Base-by-base conservation (phyloP, 2,888 invertebrate genomes). In the Fragum fragum region DNA sequence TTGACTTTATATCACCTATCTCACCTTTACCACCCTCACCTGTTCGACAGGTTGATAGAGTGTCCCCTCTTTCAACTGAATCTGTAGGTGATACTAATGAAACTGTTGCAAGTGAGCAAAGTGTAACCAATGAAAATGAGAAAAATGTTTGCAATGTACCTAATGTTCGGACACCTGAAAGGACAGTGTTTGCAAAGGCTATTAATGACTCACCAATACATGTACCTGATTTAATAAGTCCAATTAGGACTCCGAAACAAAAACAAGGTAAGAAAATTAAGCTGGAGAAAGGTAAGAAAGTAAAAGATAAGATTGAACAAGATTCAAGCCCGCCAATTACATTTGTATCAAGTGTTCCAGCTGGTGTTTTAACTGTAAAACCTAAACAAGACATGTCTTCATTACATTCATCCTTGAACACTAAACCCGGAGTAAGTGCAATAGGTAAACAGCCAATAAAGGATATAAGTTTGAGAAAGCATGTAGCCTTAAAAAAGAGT, bases 1-100 rank as follows among this genome's bases (percentile, higher is more conserved):
- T 89, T 84, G 83, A 87, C 26, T 87, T 88, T 55, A 71, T 87
- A 9, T 74, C 76, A 21, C 87, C 87, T 14, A 75, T 90, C 23
- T 90, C 90, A 16, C 90, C 90, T n/a, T 80, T 90, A 16, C 90
- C 90, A 18, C 88, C 88, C 36, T 88, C 90, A 26, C 90, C 90
- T 11, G 72, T 79, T 0, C 63, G 69, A 47, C 74, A 80, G 2
- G 70, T 75, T 28, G 69, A 79, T 23, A 74, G 81, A 26, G 77
- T 74, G 26, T 81, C 81, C n/a, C 84, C 87, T 11, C 70, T 87
- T 14, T 88, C 88, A 18, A 86, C 89, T 26, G 76, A 76, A 28
- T 28, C 52, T 14, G 21, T 63, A 29, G 63, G 77, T 28, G 79
- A 63, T 18, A 42, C n/a, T 66, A 23, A 80, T 36, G 75, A 76